Evolutionary conservation across 1,140 invertebrate genomes (phyloP).

Genomic region (Heliconius eleuchia): DNA sequence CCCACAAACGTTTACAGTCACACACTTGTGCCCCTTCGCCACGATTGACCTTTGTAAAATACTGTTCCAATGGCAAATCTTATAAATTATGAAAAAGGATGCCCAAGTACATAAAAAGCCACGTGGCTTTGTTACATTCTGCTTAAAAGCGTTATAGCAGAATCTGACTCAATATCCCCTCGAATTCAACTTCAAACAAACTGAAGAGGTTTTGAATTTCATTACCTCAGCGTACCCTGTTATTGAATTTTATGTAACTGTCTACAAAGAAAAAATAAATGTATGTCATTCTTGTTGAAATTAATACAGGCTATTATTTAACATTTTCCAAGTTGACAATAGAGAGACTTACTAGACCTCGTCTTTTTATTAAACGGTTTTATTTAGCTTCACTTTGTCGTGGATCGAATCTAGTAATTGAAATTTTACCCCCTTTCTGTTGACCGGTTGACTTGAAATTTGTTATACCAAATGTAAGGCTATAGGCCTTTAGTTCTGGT

Average conservation of each 20-base stretch:
- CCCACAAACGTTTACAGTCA: too few species aligned
- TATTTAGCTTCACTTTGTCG: too few species aligned
- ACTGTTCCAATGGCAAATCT: background rate
- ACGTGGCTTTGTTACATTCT: conserved; percentile 24
- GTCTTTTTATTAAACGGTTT: background rate
- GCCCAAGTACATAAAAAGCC: conserved; percentile 9
- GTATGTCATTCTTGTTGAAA: conserved; percentile 19
- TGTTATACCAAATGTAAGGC: too few species aligned
- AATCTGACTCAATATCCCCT: conserved; percentile 53
- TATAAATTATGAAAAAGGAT: conserved; percentile 9
- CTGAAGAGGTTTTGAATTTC: conserved; percentile 61
- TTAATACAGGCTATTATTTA: conserved; percentile 1
- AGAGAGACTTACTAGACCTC: background rate
- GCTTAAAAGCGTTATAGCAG: conserved; percentile 45
- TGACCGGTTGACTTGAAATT: too few species aligned
- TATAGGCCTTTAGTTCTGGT: too few species aligned
- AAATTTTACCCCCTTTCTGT: too few species aligned
- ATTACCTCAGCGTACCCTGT: conserved; percentile 56
- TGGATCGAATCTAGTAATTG: too few species aligned
- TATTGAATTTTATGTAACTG: conserved; percentile 62
- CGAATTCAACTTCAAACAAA: conserved; percentile 60
- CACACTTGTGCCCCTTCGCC: too few species aligned
- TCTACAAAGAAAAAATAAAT: conserved; percentile 42
- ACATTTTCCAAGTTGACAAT: background rate
- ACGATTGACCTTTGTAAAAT: background rate